Base-by-base conservation (phyloP, 2,113 vertebrate genomes). In the Neolamprologus sp. region DNA sequence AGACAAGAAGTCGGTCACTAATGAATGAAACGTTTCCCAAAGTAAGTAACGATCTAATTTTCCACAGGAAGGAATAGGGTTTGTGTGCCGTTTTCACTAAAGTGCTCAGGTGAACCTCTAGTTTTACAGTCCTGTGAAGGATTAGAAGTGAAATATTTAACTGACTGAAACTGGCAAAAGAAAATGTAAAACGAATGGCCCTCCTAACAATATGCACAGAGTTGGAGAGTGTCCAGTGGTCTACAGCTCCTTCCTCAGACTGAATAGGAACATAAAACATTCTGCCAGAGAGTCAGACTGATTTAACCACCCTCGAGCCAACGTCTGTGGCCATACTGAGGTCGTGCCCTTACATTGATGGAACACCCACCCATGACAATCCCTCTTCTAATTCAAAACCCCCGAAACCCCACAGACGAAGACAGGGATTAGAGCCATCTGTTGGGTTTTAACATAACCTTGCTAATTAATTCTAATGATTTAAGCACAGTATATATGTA, bases 261-360 rank as follows among this genome's bases (percentile, higher is more conserved):
- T 92, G 87, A 95, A 94, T 86, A 79, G 81, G 79, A 81, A 88
- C 85, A 85, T 94, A 91, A 94, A 94, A 81, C 89, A 89, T 49
- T 83, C 82, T 93, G 85, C 68, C 85, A 91, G 80, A 51, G 75
- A 92, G 88, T 93, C 85, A 90, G 82, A 84, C 7, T 49, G 35
- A 88, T 42, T 83, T 45, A 53, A 51, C 88, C 58, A 12, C 78
- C 88, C 79, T 92, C 30, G 21, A 78, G 80, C 19, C 79, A 30
- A 28, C 11, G 14, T 92, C 84, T 83, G 86, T 75, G 68, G 82
- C 83, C 81, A 54, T 35, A 5, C 37, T 53, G 21, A 90, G 84
- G 94, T 91, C 16, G 85, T 92, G 85, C 65, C 90, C n/a, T 49
- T 37, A 58, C 83, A 88, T 71, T 89, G 81, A 86, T 53, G 83